Conservation (phyloP, 2,113 vertebrate species). For the Hippocampus mohnikei region DNA sequence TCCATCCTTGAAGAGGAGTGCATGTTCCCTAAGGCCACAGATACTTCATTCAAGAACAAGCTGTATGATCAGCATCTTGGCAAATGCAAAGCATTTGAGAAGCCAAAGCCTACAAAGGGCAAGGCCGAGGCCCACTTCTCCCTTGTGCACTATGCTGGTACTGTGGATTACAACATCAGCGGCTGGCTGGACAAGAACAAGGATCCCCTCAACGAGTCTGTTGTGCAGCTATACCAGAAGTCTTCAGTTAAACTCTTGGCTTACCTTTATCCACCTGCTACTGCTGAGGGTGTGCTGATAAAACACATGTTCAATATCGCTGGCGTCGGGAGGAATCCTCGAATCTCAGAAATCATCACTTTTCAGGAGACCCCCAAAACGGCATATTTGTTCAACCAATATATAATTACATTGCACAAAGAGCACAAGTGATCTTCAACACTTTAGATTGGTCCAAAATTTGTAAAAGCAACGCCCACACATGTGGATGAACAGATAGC, state of each 20-base stretch:
- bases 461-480: no score
- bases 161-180: slow-evolving; percentile 79
- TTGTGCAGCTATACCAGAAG: slow-evolving; percentile 63
- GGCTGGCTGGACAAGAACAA: slow-evolving; percentile 69
- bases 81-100: slow-evolving; percentile 71
- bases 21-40: slow-evolving; percentile 74
- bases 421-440: no score
- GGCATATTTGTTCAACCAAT: no score
- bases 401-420: no score
- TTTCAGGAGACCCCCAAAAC: no score
- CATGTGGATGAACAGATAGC: no score
- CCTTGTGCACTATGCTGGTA: slow-evolving; percentile 82
- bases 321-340: no score
- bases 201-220: slow-evolving; percentile 68
- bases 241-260: slow-evolving; percentile 59
- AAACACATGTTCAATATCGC: not conserved
- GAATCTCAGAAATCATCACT: no score
- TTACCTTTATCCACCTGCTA: slow-evolving; percentile 36
- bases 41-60: slow-evolving; percentile 66
- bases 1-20: slow-evolving; percentile 78
- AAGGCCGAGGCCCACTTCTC: slow-evolving; percentile 85
- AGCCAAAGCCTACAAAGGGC: slow-evolving; percentile 83
- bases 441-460: no score
- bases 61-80: slow-evolving; percentile 66
- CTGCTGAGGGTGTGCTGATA: slow-evolving; percentile 45